A percentile compares a stretch with the other conserved stretches of the same genome.
Evolutionary conservation across 2,797 vertebrate genomes (phyloP).

Genomic region (Graptemys geographica): DNA sequence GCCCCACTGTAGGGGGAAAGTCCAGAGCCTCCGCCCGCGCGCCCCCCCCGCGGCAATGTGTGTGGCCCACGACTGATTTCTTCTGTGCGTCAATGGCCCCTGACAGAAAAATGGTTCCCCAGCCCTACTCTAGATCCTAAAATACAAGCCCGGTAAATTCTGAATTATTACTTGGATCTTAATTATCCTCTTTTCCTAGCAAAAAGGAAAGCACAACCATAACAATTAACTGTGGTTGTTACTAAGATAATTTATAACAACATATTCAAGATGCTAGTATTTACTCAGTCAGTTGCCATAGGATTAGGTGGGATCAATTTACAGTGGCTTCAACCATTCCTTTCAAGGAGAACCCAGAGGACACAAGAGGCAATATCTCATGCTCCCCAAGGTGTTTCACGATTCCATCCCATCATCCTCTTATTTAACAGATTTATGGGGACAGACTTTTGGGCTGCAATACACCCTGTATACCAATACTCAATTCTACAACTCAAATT

Average conservation of each 20-base stretch:
- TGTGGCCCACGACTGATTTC: too few relatives aligned
- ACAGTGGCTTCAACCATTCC: not conserved
- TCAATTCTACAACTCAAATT: accelerated
- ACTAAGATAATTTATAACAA: too few relatives aligned
- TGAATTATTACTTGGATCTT: not conserved
- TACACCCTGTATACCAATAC: not conserved
- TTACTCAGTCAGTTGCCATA: not conserved
- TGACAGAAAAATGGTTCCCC: too few relatives aligned
- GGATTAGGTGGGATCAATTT: not conserved
- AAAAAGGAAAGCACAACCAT: not conserved
- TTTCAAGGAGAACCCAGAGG: not conserved
- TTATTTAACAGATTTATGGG: not conserved
- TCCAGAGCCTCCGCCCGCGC: too few relatives aligned
- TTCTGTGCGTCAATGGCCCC: too few relatives aligned
- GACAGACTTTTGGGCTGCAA: not conserved
- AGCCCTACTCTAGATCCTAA: too few relatives aligned
- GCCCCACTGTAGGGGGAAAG: too few relatives aligned
- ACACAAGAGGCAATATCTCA: not conserved
- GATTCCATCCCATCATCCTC: not conserved
- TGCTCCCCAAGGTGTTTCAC: not conserved
- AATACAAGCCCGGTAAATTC: too few relatives aligned
- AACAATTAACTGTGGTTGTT: too few relatives aligned
- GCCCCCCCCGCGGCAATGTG: too few relatives aligned
- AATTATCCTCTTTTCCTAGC: not conserved
- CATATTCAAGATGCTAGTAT: not conserved